A percentile compares a stretch with the other conserved stretches of the same genome.
Evolutionary conservation across 2,113 vertebrate species (phyloP).

Genomic region (Catagonus wagneri): DNA sequence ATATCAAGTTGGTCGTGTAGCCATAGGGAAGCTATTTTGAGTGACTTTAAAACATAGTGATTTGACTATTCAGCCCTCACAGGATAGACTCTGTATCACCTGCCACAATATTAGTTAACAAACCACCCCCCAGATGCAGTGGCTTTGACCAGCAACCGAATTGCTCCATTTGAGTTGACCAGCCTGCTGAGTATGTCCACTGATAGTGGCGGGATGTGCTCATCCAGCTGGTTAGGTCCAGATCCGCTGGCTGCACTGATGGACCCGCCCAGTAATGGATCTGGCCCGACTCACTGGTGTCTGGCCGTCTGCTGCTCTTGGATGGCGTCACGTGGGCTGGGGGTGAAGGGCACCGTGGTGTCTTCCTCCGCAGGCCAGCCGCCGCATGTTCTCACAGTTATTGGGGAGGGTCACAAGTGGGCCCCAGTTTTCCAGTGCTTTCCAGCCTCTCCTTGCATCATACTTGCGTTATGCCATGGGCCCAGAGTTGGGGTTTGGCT

Average conservation of each 20-base stretch:
- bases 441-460: background rate
- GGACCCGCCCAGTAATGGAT: background rate
- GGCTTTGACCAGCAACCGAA: background rate
- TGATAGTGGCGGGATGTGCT: background rate
- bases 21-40: background rate
- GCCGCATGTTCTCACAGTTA: background rate
- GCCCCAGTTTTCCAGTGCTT: too few species aligned
- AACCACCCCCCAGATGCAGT: background rate
- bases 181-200: background rate
- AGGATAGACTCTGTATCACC: background rate
- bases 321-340: background rate
- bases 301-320: background rate
- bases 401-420: background rate
- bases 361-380: background rate
- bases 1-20: background rate
- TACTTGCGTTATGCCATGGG: background rate
- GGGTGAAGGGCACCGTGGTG: accelerated
- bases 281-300: background rate
- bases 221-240: background rate
- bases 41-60: background rate
- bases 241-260: background rate
- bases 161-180: background rate
- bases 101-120: background rate
- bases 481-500: background rate
- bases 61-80: background rate